These are phyloP conservation scores for Octopus bimaculoides DNA, from an alignment of 1,140 invertebrate genomes.

Conservation along the genomic window DNA sequence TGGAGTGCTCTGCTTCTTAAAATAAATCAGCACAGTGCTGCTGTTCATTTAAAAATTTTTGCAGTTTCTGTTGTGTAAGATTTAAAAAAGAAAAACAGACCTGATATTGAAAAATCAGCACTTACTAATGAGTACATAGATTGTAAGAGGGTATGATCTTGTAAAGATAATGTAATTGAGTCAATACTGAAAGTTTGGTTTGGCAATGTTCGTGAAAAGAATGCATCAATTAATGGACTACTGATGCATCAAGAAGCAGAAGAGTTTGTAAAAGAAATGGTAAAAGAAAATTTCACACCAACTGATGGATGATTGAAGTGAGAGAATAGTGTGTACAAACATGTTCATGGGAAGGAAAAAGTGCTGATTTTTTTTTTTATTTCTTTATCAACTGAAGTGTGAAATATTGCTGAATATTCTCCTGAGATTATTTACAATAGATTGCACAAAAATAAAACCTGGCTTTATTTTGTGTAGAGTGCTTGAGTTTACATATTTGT, in stretches of 20 bases:
- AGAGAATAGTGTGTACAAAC: conserved; percentile 12
- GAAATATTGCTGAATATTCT: conserved; percentile 38
- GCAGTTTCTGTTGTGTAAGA: not conserved
- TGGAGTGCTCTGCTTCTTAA: not conserved
- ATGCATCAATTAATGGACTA: not conserved
- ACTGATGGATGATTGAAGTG: conserved; percentile 13
- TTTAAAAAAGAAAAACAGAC: not conserved
- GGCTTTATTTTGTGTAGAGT: conserved; percentile 54
- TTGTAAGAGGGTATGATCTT: not conserved
- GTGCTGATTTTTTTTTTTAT: not conserved
- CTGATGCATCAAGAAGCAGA: not conserved
- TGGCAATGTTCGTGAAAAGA: not conserved
- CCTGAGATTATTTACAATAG: conserved; percentile 55
- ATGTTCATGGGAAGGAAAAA: conserved; percentile 7
- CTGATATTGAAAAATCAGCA: not conserved
- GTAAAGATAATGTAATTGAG: not conserved
- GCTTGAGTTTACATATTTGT: conserved; percentile 13
- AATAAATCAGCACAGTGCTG: not conserved
- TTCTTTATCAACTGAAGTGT: not conserved
- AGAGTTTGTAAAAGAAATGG: not conserved
- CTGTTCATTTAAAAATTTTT: not conserved
- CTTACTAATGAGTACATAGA: not conserved
- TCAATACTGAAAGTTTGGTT: not conserved
- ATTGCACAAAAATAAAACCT: conserved; percentile 52
- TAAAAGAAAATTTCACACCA: conserved; percentile 6